phyloP scores from a whole-genome alignment of 2,888 invertebrate species.

The Pyrocoelia pectoralis region DNA sequence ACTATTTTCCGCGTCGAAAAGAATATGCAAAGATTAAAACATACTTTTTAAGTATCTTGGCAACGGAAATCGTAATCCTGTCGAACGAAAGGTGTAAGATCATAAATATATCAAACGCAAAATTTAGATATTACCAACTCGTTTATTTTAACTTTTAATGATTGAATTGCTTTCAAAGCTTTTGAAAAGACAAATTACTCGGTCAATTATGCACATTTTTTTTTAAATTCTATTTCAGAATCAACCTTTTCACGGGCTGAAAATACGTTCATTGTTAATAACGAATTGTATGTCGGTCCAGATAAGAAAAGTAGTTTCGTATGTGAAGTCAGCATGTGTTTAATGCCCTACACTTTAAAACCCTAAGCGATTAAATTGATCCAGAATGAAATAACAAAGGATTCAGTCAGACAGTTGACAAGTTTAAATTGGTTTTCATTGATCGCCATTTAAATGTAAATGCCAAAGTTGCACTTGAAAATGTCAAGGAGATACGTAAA shows the following conservation, averaged over 20 bases:
- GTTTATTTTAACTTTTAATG: slow-evolving; percentile 15
- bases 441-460: slow-evolving; percentile 62
- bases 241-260: slow-evolving; percentile 16
- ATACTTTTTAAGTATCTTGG: background rate
- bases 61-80: slow-evolving; percentile 10
- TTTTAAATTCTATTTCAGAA: no score
- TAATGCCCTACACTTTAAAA: slow-evolving; percentile 36
- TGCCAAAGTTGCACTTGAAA: slow-evolving; percentile 60
- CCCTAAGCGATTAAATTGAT: slow-evolving; percentile 55
- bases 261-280: background rate
- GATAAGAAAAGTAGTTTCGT: slow-evolving; percentile 32
- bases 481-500: slow-evolving; percentile 60
- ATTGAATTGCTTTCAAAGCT: slow-evolving; percentile 12
- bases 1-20: background rate
- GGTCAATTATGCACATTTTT: slow-evolving; percentile 23
- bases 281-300: background rate
- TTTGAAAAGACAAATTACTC: slow-evolving; percentile 15
- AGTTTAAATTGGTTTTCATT: slow-evolving; percentile 61
- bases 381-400: slow-evolving; percentile 61
- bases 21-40: slow-evolving; percentile 5
- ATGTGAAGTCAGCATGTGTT: slow-evolving; percentile 55
- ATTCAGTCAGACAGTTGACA: slow-evolving; percentile 61
- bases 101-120: slow-evolving; percentile 14
- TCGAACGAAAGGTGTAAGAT: slow-evolving; percentile 2
- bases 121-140: slow-evolving; percentile 14